Conservation (phyloP, 2,888 invertebrate genomes). For the Brachylomia viminalis region DNA sequence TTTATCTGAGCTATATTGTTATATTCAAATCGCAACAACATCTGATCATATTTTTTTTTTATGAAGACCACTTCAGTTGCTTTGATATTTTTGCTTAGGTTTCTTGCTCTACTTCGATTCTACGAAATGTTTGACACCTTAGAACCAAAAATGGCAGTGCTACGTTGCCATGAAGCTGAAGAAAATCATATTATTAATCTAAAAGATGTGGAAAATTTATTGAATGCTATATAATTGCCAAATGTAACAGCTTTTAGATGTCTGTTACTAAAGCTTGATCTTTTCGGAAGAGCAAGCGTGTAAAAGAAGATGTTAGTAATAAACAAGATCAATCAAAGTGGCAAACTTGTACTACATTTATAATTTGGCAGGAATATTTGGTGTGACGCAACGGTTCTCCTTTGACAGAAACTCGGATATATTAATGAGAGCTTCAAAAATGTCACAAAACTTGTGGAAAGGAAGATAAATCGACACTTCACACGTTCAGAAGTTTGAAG, state of each 20-base stretch:
- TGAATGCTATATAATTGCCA: conserved; percentile 15
- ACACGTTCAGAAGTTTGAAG: conserved; percentile 69
- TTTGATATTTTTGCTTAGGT: conserved; percentile 8
- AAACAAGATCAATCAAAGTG: conserved; percentile 62
- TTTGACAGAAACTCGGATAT: conserved; percentile 64
- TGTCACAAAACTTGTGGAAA: conserved; percentile 65
- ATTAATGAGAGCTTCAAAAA: conserved; percentile 65
- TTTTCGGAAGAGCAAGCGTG: conserved; percentile 56
- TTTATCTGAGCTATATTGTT: not conserved
- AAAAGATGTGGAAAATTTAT: conserved; percentile 11
- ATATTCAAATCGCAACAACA: conserved; percentile 3
- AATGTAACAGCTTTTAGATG: conserved; percentile 38
- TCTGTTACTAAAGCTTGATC: conserved; percentile 43
- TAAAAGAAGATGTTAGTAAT: conserved; percentile 53
- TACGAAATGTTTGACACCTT: not conserved
- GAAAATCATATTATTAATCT: not conserved
- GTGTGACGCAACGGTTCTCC: conserved; percentile 54
- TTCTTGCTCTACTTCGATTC: not conserved
- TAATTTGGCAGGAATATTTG: conserved; percentile 58
- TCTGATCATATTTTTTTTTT: conserved; percentile 4
- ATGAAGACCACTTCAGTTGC: not conserved
- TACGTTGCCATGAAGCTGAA: not conserved
- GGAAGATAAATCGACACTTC: conserved; percentile 70
- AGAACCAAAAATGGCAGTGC: not conserved
- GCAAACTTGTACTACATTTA: conserved; percentile 57